These are phyloP conservation scores for Aix galericulata DNA, from an alignment of 2,113 vertebrate species.

Conservation along the genomic window DNA sequence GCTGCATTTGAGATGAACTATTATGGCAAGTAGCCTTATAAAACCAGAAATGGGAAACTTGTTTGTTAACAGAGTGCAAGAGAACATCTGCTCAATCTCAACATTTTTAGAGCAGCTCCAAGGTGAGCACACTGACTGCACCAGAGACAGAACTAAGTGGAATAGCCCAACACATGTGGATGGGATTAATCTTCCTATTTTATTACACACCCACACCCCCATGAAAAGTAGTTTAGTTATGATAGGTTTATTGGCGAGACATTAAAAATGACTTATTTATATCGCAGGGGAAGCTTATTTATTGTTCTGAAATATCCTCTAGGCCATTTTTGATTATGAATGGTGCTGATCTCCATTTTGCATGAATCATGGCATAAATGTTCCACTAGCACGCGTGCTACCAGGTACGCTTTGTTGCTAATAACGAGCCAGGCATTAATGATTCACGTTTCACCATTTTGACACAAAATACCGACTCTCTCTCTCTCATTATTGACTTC, in stretches of 20 bases:
- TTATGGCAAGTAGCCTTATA: background rate
- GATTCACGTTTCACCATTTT: slow-evolving; percentile 38
- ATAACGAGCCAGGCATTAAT: slow-evolving; percentile 5
- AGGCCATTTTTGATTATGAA: background rate
- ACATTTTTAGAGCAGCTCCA: background rate
- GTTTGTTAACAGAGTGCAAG: background rate
- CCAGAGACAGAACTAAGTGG: background rate
- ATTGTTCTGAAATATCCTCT: slow-evolving; percentile 45
- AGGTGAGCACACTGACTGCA: background rate
- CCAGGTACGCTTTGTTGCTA: background rate
- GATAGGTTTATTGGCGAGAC: background rate
- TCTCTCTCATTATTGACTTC: background rate
- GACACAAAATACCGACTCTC: slow-evolving; percentile 6
- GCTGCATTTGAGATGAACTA: background rate
- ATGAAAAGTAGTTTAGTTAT: background rate
- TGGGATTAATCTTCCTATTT: background rate
- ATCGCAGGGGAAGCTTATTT: background rate
- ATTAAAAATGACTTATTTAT: background rate
- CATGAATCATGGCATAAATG: slow-evolving; percentile 43
- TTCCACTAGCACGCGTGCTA: slow-evolving; percentile 2
- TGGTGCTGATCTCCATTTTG: background rate
- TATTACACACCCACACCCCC: background rate
- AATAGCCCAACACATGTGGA: background rate
- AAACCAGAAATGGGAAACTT: background rate
- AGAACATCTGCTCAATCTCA: background rate